A percentile compares a stretch with the other conserved stretches of the same genome.
These are phyloP conservation scores for Drosophila lini DNA, from an alignment of 1,140 invertebrate genomes.

Conservation along the genomic window DNA sequence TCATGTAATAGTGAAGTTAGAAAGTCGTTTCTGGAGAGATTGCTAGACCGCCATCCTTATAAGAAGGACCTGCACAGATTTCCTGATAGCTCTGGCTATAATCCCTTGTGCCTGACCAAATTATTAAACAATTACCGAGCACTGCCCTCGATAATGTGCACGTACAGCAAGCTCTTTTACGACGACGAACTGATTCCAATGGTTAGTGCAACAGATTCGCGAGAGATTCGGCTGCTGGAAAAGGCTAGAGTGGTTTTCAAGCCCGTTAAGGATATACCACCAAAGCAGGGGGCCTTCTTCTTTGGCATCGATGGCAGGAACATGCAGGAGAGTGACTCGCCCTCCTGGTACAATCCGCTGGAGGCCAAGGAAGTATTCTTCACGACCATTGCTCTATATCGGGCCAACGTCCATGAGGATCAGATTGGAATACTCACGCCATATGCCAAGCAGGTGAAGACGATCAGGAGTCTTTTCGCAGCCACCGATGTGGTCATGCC, in stretches of 20 bases:
- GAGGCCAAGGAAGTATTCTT: slow-evolving; percentile 89
- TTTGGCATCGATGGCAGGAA: slow-evolving; percentile 93
- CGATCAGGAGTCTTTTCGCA: slow-evolving; percentile 63
- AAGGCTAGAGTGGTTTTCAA: slow-evolving; percentile 29
- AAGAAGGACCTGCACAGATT: slow-evolving; percentile 86
- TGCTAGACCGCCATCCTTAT: slow-evolving; percentile 89
- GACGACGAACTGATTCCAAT: slow-evolving; percentile 83
- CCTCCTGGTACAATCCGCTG: slow-evolving; percentile 95
- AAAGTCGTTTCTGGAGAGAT: slow-evolving; percentile 89
- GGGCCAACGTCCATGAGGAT: slow-evolving; percentile 86
- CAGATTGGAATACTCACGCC: slow-evolving; percentile 97
- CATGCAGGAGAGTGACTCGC: slow-evolving; percentile 89
- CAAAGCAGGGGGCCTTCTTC: slow-evolving; percentile 90
- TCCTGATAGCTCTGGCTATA: slow-evolving; percentile 86
- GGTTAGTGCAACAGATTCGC: slow-evolving; percentile 64
- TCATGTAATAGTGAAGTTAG: slow-evolving; percentile 44
- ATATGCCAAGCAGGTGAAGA: slow-evolving; percentile 93
- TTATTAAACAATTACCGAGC: slow-evolving; percentile 92
- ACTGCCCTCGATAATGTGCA: slow-evolving; percentile 89
- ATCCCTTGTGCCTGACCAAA: slow-evolving; percentile 89
- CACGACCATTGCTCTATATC: slow-evolving; percentile 87
- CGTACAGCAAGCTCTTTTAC: slow-evolving; percentile 94
- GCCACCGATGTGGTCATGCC: slow-evolving; percentile 88
- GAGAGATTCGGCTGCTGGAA: slow-evolving; percentile 46
- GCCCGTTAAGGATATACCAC: slow-evolving; percentile 44